phyloP scores from a whole-genome alignment of 2,113 vertebrate species.

The Redunca redunca region DNA sequence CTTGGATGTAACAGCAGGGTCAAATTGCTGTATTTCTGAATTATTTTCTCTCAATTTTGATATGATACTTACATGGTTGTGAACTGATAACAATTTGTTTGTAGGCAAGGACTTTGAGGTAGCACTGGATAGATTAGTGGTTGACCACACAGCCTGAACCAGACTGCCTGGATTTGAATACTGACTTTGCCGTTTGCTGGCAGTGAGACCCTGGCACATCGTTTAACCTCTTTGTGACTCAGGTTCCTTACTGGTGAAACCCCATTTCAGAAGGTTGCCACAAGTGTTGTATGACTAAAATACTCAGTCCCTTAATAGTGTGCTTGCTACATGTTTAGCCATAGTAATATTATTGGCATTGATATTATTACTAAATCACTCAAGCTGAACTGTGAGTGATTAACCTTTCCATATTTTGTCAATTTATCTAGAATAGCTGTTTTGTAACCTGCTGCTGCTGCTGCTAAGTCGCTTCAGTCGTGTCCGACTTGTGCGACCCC shows the following conservation, averaged over 20 bases:
- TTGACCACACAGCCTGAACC: background rate
- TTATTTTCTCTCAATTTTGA: background rate
- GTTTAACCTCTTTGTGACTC: background rate
- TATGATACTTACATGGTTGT: background rate
- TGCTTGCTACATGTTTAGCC: background rate
- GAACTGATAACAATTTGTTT: background rate
- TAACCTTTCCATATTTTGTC: conserved; percentile 30
- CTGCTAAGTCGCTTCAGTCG: too few relatives aligned
- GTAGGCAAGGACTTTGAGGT: background rate
- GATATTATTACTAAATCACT: background rate
- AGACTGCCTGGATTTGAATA: background rate
- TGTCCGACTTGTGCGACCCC: too few relatives aligned
- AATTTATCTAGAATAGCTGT: background rate
- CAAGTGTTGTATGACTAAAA: background rate
- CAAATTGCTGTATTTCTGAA: background rate
- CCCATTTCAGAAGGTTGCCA: background rate
- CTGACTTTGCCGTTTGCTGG: background rate
- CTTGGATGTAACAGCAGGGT: background rate
- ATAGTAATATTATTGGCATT: background rate
- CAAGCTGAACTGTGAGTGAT: background rate
- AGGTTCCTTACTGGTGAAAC: background rate
- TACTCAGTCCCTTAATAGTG: background rate
- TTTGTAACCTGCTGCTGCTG: too few relatives aligned
- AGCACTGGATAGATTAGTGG: background rate
- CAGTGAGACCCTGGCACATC: background rate